Conservation (phyloP, 2,797 vertebrate genomes). For the Petrocephalus sullivani region DNA sequence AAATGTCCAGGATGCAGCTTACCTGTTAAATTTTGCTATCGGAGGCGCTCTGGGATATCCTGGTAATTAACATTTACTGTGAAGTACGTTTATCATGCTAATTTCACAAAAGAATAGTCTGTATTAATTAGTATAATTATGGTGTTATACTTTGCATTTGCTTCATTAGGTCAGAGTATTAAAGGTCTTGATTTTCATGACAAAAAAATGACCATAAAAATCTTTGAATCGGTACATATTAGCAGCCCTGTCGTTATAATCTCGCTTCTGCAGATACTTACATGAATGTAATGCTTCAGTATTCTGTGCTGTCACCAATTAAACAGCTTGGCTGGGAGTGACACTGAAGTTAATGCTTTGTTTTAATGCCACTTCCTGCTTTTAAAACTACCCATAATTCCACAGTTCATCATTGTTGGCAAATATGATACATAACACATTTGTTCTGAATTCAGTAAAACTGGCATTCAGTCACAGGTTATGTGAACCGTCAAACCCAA, state of each 20-base stretch:
- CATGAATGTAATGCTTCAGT: background rate
- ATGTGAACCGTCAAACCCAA: background rate
- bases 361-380: background rate
- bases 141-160: no score
- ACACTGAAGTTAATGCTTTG: background rate
- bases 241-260: background rate
- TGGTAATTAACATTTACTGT: background rate
- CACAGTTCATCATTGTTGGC: background rate
- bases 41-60: background rate
- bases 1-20: background rate
- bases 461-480: background rate
- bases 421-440: background rate
- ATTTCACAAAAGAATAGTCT: background rate
- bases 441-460: background rate
- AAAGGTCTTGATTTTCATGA: background rate
- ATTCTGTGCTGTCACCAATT: background rate
- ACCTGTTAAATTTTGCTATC: background rate
- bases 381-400: background rate
- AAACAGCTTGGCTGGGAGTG: background rate
- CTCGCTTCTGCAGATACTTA: background rate
- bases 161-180: background rate
- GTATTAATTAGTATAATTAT: background rate
- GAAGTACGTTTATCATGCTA: slow-evolving; percentile 9
- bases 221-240: background rate
- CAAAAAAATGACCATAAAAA: background rate